phyloP scores from a whole-genome alignment of 35 echinoderm and acorn worm genomes.

The Amphiura filiformis region DNA sequence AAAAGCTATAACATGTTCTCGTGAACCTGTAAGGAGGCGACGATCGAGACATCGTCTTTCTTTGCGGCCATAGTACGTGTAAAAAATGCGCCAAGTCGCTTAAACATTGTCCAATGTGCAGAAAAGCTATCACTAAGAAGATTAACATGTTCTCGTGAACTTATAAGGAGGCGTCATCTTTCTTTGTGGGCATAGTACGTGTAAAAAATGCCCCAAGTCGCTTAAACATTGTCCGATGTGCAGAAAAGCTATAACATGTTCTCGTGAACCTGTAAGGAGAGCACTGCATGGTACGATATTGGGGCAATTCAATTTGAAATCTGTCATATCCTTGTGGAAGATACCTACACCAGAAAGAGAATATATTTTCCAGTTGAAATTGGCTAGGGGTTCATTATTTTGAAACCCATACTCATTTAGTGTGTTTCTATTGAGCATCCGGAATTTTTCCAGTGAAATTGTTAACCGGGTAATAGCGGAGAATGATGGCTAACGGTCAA shows the following conservation, averaged over 20 bases:
- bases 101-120: slow-evolving; percentile 88
- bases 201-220: slow-evolving; percentile 82
- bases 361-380: too few relatives aligned
- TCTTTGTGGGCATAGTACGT: slow-evolving; percentile 82
- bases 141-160: slow-evolving; percentile 36
- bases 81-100: slow-evolving; percentile 89
- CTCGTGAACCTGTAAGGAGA: slow-evolving; percentile 71
- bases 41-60: slow-evolving; percentile 60
- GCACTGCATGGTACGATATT: slow-evolving; percentile 42
- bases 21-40: slow-evolving; percentile 81
- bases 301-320: too few relatives aligned
- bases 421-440: too few relatives aligned
- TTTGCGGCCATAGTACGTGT: slow-evolving; percentile 86
- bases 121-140: slow-evolving; percentile 96
- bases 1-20: slow-evolving; percentile 73
- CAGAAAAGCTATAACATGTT: slow-evolving; percentile 81
- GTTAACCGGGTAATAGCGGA: too few relatives aligned
- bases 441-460: too few relatives aligned
- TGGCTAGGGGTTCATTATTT: too few relatives aligned
- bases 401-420: too few relatives aligned
- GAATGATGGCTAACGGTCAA: too few relatives aligned
- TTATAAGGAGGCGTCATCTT: slow-evolving; percentile 20
- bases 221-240: slow-evolving; percentile 92
- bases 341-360: too few relatives aligned
- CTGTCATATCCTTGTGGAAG: too few relatives aligned